Base-by-base conservation (phyloP, 1,140 invertebrate species). In the Phthorimaea operculella region DNA sequence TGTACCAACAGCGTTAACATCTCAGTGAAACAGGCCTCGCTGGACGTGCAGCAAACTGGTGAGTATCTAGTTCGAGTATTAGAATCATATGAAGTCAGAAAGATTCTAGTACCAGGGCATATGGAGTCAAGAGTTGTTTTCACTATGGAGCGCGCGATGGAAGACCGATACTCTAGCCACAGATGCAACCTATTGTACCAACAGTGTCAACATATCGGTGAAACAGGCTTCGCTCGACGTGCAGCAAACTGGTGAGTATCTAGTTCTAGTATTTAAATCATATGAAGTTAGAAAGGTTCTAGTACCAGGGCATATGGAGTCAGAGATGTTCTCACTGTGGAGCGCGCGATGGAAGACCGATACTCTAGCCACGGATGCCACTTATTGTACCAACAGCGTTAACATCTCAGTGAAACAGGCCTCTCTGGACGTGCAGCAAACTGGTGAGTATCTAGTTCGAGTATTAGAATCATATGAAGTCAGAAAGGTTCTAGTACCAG, bases 401-500 rank as follows among this genome's bases (percentile, higher is more conserved):
- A 62, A 78, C 53, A 52, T 77, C 18, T 88, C 70, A 58, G 83
- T 74, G 61, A 87, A 85, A 74, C 86, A 87, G 47, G 90, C 89
- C 0, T 90, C 89, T 0, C 86, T 90, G n/a, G 93, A 95, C 79
- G 93, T 97, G 28, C 93, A 95, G 69, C 61, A 90, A 90, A 79
- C 79, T 90, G 50, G 79, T 79, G 12, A 54, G 60, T 55, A n/a
- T n/a, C n/a, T n/a, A n/a, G n/a, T n/a, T n/a, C n/a, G n/a, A n/a
- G 17, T 15, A 50, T 7, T 50, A n/a, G n/a, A n/a, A n/a, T n/a
- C n/a, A n/a, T n/a, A n/a, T n/a, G n/a, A n/a, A n/a, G n/a, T n/a
- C n/a, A n/a, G n/a, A n/a, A n/a, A n/a, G n/a, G n/a, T n/a, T n/a
- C n/a, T n/a, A n/a, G n/a, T n/a, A n/a, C n/a, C 21, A 93, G 95